Evolutionary conservation across 2,888 invertebrate genomes (phyloP).

Genomic region (Acronicta alni): DNA sequence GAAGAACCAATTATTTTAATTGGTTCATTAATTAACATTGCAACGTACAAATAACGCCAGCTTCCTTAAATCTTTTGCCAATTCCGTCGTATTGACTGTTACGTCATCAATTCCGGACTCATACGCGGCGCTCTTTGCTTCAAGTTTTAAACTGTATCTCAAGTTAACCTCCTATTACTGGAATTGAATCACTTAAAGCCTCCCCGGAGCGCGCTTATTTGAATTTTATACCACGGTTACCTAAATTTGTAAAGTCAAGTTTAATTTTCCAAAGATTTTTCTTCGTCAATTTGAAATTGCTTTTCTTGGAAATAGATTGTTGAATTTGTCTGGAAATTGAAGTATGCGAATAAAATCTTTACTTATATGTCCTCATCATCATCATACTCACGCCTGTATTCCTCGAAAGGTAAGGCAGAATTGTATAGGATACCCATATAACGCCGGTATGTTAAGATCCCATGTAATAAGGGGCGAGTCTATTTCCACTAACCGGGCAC

Average conservation of each 20-base stretch:
- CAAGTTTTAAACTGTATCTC: slow-evolving; percentile 42
- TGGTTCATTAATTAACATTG: too few relatives aligned
- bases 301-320: slow-evolving; percentile 21
- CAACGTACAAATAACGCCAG: not conserved
- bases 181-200: slow-evolving; percentile 63
- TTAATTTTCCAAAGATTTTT: slow-evolving; percentile 49
- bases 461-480: too few relatives aligned
- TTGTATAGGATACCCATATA: too few relatives aligned
- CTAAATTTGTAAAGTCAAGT: slow-evolving; percentile 45
- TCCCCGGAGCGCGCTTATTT: slow-evolving; percentile 54
- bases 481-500: too few relatives aligned
- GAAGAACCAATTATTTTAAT: too few relatives aligned
- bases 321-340: not conserved
- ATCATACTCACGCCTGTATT: too few relatives aligned
- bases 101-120: slow-evolving; percentile 7
- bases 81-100: slow-evolving; percentile 4
- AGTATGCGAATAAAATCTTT: slow-evolving; percentile 1
- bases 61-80: not conserved
- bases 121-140: slow-evolving; percentile 10
- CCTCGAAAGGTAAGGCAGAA: too few relatives aligned
- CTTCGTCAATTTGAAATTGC: slow-evolving; percentile 27
- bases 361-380: not conserved
- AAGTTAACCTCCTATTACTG: slow-evolving; percentile 63
- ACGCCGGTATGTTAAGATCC: too few relatives aligned
- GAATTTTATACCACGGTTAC: slow-evolving; percentile 53